Base-by-base conservation (phyloP, 1,140 invertebrate species). In the Sitodiplosis mosellana region DNA sequence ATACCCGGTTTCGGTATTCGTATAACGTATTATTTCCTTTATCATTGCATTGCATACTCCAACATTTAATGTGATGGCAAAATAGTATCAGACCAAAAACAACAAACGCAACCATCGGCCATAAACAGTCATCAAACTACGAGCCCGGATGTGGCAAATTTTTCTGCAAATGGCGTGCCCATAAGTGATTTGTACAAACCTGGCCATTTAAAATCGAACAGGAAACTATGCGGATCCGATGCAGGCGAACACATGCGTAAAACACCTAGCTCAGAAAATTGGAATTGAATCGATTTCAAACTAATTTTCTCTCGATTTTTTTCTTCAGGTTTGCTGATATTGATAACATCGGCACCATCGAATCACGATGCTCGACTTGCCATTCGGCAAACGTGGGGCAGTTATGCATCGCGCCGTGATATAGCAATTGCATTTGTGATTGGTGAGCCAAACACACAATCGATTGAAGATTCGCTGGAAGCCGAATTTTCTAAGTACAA, bases 301-400 rank as follows among this genome's bases (percentile, higher is more conserved):
- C n/a, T n/a, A n/a, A n/a, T n/a, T n/a, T n/a, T n/a, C n/a, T n/a
- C n/a, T n/a, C n/a, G n/a, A n/a, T n/a, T n/a, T n/a, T n/a, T 27
- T 27, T 27, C 4, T 10, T 27, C 27, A 27, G 27, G 27, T 45
- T 59, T 89, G 18, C 56, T 87, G 15, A 75, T 89, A 44, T 57
- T 85, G 3, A 77, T 92, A 19, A 86, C 83, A 51, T 87, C 86
- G 4, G 83, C 86, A 3, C 82, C 81, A 10, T 69, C 68, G 5
- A 83, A 90, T 59, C 65, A 72, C 11, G 72, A 74, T 17, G 77
- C 82, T 4, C 70, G 87, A 41, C 76, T 77, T 55, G 83, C 85
- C 6, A 84, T 90, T 42, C 67, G 87, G 27, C 76, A 82, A 55
- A 91, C 86, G 0, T 91, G 87, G 87, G 87, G 85, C 14, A 81